Conservation (phyloP, 1,140 invertebrate genomes). For the Galleria mellonella region DNA sequence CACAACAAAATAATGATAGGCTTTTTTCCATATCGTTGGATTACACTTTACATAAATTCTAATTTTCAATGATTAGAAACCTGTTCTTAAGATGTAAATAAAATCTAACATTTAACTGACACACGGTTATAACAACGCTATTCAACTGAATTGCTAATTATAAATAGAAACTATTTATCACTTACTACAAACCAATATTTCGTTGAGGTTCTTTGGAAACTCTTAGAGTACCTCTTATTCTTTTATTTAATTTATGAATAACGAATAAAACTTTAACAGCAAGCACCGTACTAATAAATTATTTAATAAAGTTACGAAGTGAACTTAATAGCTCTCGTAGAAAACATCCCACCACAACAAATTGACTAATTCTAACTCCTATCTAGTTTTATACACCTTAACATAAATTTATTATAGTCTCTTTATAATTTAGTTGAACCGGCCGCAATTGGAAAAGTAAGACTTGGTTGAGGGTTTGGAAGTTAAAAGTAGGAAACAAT, state of each 20-base stretch:
- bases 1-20: conserved; percentile 35
- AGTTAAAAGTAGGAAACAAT: conserved; percentile 15
- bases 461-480: conserved; percentile 11
- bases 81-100: conserved; percentile 46
- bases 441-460: conserved; percentile 57
- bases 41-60: conserved; percentile 27
- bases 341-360: conserved; percentile 68
- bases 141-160: conserved; percentile 18
- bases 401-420: conserved; percentile 66
- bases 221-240: conserved; percentile 23
- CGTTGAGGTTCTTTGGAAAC: conserved; percentile 47
- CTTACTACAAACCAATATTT: conserved; percentile 35
- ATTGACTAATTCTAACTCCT: conserved; percentile 72
- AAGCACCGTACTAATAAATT: conserved; percentile 65
- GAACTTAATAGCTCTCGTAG: conserved; percentile 60
- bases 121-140: conserved; percentile 21
- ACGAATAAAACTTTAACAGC: conserved; percentile 55
- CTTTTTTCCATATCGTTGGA: conserved; percentile 41
- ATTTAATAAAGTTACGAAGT: conserved; percentile 50
- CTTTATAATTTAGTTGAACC: conserved; percentile 52
- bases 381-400: conserved; percentile 54
- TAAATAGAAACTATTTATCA: conserved; percentile 37
- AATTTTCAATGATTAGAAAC: conserved; percentile 68
- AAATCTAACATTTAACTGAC: conserved; percentile 44
- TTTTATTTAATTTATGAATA: conserved; percentile 27